A percentile compares a stretch with the other conserved stretches of the same genome.
Evolutionary conservation across 2,113 vertebrate species (phyloP).

Genomic region (Melierax canorus): DNA sequence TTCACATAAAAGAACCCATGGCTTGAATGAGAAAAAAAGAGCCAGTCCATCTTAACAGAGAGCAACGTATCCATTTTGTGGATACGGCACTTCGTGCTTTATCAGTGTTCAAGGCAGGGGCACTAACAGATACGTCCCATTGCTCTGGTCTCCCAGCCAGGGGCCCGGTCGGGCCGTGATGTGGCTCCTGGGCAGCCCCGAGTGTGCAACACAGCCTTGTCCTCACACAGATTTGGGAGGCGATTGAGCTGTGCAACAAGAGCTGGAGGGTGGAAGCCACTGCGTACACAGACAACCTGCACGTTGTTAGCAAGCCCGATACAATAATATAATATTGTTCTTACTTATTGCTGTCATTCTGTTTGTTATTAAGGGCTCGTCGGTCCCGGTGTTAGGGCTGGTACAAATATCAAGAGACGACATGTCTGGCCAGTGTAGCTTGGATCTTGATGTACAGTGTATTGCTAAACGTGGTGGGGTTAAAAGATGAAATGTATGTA

Average conservation of each 20-base stretch:
- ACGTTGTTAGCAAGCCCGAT: not conserved
- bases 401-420: not conserved
- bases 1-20: not conserved
- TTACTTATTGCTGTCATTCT: not conserved
- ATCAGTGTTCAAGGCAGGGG: not conserved
- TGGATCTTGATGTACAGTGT: not conserved
- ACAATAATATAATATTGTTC: not conserved
- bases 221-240: not conserved
- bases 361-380: not conserved
- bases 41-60: not conserved
- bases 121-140: not conserved
- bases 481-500: not conserved
- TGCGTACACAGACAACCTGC: not conserved
- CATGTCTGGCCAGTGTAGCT: not conserved
- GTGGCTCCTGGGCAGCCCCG: not conserved
- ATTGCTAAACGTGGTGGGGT: not conserved
- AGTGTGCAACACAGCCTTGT: not conserved
- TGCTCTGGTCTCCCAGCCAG: not conserved
- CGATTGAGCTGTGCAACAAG: not conserved
- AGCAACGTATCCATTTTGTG: not conserved
- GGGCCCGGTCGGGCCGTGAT: accelerated
- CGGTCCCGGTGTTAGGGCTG: not conserved
- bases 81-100: not conserved
- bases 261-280: not conserved
- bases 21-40: not conserved